Evolutionary conservation across 2,113 vertebrate genomes (phyloP).

Genomic region (Bucco capensis): DNA sequence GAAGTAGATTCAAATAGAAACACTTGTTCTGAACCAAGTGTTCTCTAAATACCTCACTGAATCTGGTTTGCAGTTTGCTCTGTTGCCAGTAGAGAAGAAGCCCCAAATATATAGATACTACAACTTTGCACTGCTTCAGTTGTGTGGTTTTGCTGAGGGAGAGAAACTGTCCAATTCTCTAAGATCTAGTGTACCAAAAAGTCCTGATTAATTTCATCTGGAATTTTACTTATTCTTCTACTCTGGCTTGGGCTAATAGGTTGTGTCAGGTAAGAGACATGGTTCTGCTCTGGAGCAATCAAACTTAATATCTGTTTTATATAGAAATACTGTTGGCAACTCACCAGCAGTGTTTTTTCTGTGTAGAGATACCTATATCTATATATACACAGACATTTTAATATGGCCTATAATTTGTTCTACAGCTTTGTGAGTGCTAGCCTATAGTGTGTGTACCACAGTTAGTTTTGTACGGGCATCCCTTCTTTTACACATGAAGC

Average conservation of each 20-base stretch:
- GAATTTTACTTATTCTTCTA: background rate
- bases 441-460: background rate
- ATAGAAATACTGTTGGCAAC: background rate
- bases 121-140: accelerated
- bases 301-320: background rate
- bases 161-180: background rate
- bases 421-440: background rate
- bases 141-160: background rate
- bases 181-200: background rate
- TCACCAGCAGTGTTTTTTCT: background rate
- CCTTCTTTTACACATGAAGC: background rate
- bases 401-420: background rate
- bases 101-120: accelerated
- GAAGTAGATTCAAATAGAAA: background rate
- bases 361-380: background rate
- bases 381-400: background rate
- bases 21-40: too few species aligned
- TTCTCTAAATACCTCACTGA: background rate
- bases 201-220: background rate
- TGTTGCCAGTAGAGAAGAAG: background rate
- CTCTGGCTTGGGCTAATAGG: background rate
- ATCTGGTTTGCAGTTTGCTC: background rate
- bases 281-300: background rate
- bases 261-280: background rate
- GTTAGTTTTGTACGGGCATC: background rate